These are phyloP conservation scores for Crypturellus tataupa DNA, from an alignment of 2,797 vertebrate genomes.

Conservation along the genomic window DNA sequence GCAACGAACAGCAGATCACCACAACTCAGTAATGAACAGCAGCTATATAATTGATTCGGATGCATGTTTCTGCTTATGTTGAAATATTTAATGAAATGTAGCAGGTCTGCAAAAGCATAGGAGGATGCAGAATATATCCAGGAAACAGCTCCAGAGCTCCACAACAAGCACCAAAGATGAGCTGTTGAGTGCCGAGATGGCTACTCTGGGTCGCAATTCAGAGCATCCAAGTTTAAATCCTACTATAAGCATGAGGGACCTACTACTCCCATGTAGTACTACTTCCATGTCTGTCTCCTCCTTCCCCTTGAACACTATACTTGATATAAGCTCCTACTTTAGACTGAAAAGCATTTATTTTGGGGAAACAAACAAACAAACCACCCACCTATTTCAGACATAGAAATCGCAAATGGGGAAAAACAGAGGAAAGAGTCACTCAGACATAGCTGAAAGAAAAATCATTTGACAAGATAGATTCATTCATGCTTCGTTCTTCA, in stretches of 20 bases:
- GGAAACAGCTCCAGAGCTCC: not conserved
- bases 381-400: not conserved
- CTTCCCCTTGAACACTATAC: not conserved
- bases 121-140: not conserved
- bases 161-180: not conserved
- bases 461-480: slow-evolving; percentile 32
- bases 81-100: not conserved
- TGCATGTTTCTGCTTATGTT: not conserved
- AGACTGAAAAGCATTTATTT: not conserved
- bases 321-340: not conserved
- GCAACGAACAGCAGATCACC: not conserved
- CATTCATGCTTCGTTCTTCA: slow-evolving; percentile 14
- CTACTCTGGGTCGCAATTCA: not conserved
- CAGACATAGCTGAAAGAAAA: not conserved
- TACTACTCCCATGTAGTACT: not conserved
- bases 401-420: not conserved
- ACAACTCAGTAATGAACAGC: not conserved
- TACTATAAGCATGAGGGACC: not conserved
- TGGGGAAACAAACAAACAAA: not conserved
- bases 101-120: not conserved
- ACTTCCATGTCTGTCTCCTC: not conserved
- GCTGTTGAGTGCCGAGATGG: not conserved
- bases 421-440: not conserved
- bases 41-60: not conserved
- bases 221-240: not conserved